These are phyloP conservation scores for Muscina levida DNA, from an alignment of 2,888 invertebrate species.

Conservation along the genomic window DNA sequence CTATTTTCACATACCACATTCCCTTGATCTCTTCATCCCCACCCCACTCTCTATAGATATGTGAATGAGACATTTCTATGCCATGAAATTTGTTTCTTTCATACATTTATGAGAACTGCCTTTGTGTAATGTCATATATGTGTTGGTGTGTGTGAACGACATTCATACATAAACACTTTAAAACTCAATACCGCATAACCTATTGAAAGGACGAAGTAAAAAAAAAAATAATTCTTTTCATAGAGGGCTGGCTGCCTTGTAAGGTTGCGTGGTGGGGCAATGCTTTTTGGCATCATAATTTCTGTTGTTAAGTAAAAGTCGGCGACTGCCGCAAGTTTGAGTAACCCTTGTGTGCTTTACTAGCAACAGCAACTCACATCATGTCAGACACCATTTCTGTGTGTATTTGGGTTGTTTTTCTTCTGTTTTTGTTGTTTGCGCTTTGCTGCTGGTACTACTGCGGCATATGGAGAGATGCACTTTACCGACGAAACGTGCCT, in stretches of 20 bases:
- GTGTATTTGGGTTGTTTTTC: too few species aligned
- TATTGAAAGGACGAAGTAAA: conserved; percentile 24
- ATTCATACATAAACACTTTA: conserved; percentile 21
- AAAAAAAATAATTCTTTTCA: too few species aligned
- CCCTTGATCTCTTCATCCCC: neutral
- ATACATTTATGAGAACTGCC: conserved; percentile 38
- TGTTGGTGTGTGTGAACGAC: neutral
- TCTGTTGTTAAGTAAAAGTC: conserved; percentile 8
- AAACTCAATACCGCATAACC: conserved; percentile 42
- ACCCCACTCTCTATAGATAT: neutral
- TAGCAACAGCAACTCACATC: neutral
- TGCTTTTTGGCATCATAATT: conserved; percentile 5
- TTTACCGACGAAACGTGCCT: conserved; percentile 55
- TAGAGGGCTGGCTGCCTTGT: neutral
- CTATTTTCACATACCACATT: too few species aligned
- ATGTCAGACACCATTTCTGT: neutral
- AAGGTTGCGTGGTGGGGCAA: neutral
- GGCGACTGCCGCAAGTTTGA: conserved; percentile 5
- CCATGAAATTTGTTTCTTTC: neutral
- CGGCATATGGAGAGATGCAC: conserved; percentile 27
- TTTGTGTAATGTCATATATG: conserved; percentile 16
- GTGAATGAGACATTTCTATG: conserved; percentile 13
- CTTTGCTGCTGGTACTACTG: neutral
- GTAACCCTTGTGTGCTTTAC: neutral
- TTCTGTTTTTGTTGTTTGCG: neutral